phyloP scores from a whole-genome alignment of 1,140 invertebrate genomes.

The Camponotus vicinus region DNA sequence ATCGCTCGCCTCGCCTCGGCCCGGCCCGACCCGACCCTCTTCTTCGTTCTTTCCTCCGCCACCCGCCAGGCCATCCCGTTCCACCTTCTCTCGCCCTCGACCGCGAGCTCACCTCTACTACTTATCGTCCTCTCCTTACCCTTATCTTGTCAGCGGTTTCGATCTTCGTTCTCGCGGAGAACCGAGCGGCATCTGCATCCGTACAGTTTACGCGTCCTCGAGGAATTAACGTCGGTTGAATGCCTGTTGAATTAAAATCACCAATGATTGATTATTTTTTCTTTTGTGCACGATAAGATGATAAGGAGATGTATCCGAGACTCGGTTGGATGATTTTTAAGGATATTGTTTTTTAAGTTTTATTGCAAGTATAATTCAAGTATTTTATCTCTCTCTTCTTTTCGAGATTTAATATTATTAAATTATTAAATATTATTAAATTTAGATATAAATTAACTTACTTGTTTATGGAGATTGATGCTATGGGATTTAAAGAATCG shows the following conservation, averaged over 20 bases:
- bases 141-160: slow-evolving; percentile 16
- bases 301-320: neutral
- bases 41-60: slow-evolving; percentile 59
- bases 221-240: neutral
- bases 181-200: neutral
- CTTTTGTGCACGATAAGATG: neutral
- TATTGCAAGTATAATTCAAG: neutral
- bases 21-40: slow-evolving; percentile 18
- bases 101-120: slow-evolving; percentile 56
- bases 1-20: slow-evolving; percentile 34
- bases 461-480: too few relatives aligned
- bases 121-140: neutral
- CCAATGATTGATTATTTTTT: neutral
- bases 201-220: neutral
- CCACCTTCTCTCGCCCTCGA: slow-evolving; percentile 65
- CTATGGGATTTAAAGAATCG: too few relatives aligned
- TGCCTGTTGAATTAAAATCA: neutral
- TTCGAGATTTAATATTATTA: too few relatives aligned
- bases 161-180: slow-evolving; percentile 11
- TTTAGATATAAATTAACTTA: too few relatives aligned
- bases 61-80: slow-evolving; percentile 32
- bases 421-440: too few relatives aligned
- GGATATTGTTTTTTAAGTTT: too few relatives aligned
- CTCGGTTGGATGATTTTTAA: too few relatives aligned
- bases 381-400: too few relatives aligned